phyloP scores from a whole-genome alignment of 2,797 vertebrate species.

The Esox masquinongy region DNA sequence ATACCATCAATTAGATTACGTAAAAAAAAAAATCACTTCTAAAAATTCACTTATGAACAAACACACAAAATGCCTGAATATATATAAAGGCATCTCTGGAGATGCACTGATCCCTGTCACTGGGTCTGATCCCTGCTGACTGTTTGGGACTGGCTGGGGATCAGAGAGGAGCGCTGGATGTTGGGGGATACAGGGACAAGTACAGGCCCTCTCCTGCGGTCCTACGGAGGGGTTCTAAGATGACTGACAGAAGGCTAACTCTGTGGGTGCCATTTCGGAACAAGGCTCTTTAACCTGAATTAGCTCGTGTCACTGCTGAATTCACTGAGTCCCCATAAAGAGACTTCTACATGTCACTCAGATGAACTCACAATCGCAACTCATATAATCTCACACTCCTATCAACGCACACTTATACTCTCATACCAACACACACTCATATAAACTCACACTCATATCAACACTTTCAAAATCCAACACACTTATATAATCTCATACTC shows the following conservation, averaged over 20 bases:
- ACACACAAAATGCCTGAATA: not conserved
- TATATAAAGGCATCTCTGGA: not conserved
- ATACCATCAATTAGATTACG: not conserved
- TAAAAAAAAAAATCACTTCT: not conserved
- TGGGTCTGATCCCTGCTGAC: not conserved
- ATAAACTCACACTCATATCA: too few relatives aligned
- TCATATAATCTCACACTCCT: not conserved
- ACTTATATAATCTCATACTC: too few relatives aligned
- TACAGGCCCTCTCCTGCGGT: slow-evolving; percentile 15
- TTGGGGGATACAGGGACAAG: slow-evolving; percentile 11
- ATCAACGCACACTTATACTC: not conserved
- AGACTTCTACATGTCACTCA: not conserved
- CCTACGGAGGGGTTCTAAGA: slow-evolving; percentile 38
- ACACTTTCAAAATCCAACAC: not conserved
- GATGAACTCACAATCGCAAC: not conserved
- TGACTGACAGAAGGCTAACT: slow-evolving; percentile 43
- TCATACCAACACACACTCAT: too few relatives aligned
- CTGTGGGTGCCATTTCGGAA: slow-evolving; percentile 36
- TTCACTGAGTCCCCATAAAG: slow-evolving; percentile 3
- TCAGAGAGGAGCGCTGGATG: not conserved
- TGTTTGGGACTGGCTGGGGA: not conserved
- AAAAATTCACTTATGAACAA: not conserved
- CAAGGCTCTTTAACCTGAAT: slow-evolving; percentile 39
- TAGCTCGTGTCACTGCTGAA: slow-evolving; percentile 30
- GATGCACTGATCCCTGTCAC: not conserved